phyloP scores from a whole-genome alignment of 1,140 invertebrate species.

The Eupristina koningsbergeri region DNA sequence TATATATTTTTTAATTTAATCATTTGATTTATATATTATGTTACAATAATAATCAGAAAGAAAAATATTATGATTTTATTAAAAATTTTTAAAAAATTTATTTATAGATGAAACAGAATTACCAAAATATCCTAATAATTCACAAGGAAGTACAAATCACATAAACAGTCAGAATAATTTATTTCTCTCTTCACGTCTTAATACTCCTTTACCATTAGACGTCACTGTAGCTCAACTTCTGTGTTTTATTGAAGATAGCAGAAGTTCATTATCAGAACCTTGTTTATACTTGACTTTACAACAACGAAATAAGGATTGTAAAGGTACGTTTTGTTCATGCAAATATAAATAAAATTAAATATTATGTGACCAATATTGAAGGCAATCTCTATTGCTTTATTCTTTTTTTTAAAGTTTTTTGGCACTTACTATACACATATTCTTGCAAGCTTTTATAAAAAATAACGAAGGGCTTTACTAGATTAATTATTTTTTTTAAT shows the following conservation, averaged over 20 bases:
- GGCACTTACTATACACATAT: too few relatives aligned
- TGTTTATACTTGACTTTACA: slow-evolving; percentile 71
- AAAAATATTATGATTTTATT: background rate
- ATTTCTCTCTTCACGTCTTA: slow-evolving; percentile 70
- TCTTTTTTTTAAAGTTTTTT: too few relatives aligned
- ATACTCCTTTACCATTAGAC: slow-evolving; percentile 73
- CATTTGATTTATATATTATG: background rate
- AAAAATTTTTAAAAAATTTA: background rate
- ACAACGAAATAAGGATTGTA: slow-evolving; percentile 67
- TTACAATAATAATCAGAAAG: background rate
- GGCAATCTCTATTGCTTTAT: too few relatives aligned
- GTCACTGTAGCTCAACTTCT: slow-evolving; percentile 79
- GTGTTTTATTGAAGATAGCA: slow-evolving; percentile 74
- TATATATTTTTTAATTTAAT: too few relatives aligned
- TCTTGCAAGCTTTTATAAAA: too few relatives aligned
- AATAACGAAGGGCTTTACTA: too few relatives aligned
- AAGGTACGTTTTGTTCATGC: slow-evolving; percentile 56
- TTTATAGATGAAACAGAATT: slow-evolving; percentile 56
- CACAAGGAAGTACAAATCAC: slow-evolving; percentile 52
- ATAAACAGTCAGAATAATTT: slow-evolving; percentile 68
- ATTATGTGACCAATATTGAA: too few relatives aligned
- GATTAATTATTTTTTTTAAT: too few relatives aligned
- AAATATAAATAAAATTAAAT: too few relatives aligned
- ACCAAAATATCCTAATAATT: slow-evolving; percentile 55
- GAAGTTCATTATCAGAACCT: slow-evolving; percentile 75